Conservation (phyloP, 2,888 invertebrate genomes). For the Amphipyra berbera region DNA sequence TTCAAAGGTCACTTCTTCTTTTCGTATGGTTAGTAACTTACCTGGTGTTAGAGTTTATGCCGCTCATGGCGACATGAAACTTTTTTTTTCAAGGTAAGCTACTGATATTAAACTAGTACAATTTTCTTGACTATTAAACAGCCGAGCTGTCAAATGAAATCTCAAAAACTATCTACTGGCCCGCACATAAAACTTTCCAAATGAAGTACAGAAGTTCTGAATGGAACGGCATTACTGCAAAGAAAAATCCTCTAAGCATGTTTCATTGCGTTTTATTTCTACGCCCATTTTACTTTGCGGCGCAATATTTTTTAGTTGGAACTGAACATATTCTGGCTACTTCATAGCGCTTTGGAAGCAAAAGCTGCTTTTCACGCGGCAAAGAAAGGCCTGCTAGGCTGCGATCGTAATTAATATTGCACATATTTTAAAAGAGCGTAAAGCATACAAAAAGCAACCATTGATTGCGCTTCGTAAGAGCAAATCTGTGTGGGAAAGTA, state of each 20-base stretch:
- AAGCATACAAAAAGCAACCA: background rate
- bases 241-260: slow-evolving; percentile 52
- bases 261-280: slow-evolving; percentile 57
- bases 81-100: no score
- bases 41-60: no score
- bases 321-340: slow-evolving; percentile 57
- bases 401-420: slow-evolving; percentile 55
- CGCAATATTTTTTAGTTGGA: slow-evolving; percentile 63
- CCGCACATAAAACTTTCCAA: slow-evolving; percentile 23
- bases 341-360: slow-evolving; percentile 59
- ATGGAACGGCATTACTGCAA: slow-evolving; percentile 41
- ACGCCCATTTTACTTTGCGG: slow-evolving; percentile 53
- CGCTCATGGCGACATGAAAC: no score
- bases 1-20: no score
- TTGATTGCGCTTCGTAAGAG: background rate
- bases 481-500: background rate
- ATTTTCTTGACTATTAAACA: slow-evolving; percentile 31
- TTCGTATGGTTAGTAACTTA: no score
- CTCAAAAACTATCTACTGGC: slow-evolving; percentile 29
- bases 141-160: slow-evolving; percentile 33
- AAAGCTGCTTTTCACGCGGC: slow-evolving; percentile 60
- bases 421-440: slow-evolving; percentile 44
- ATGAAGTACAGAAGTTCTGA: slow-evolving; percentile 29
- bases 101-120: slow-evolving; percentile 9
- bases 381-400: slow-evolving; percentile 55